Evolutionary conservation across 2,888 invertebrate genomes (phyloP).

Genomic region (Apamea anceps): DNA sequence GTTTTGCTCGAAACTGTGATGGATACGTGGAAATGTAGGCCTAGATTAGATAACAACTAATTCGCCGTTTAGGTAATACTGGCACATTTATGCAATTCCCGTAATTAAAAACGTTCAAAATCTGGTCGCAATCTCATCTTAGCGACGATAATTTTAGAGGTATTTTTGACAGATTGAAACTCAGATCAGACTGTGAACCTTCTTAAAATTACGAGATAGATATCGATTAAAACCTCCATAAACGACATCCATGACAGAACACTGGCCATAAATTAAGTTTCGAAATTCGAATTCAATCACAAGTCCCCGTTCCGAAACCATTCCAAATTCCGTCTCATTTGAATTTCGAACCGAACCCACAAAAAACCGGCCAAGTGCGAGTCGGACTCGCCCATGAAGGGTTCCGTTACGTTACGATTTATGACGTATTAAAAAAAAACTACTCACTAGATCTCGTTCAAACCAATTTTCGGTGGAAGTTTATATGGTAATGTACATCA

Average conservation of each 20-base stretch:
- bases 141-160: not conserved
- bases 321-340: conserved; percentile 36
- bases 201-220: not conserved
- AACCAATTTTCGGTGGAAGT: no score
- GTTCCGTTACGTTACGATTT: no score
- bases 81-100: not conserved
- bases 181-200: not conserved
- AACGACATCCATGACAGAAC: not conserved
- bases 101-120: not conserved
- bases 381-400: no score
- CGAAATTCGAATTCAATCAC: conserved; percentile 33
- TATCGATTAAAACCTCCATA: conserved; percentile 3
- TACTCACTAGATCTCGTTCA: no score
- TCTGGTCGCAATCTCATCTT: not conserved
- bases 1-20: conserved; percentile 15
- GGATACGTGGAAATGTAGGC: not conserved
- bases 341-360: conserved; percentile 34
- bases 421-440: no score
- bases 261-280: conserved; percentile 14
- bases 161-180: not conserved
- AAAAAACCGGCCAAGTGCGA: no score
- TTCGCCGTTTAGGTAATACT: not conserved
- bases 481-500: no score
- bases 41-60: not conserved
- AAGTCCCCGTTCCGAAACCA: conserved; percentile 1